Evolutionary conservation across 2,113 vertebrate species (phyloP), one percentile per base, ranked within the genome.

Genomic region (Vireo altiloquus): DNA sequence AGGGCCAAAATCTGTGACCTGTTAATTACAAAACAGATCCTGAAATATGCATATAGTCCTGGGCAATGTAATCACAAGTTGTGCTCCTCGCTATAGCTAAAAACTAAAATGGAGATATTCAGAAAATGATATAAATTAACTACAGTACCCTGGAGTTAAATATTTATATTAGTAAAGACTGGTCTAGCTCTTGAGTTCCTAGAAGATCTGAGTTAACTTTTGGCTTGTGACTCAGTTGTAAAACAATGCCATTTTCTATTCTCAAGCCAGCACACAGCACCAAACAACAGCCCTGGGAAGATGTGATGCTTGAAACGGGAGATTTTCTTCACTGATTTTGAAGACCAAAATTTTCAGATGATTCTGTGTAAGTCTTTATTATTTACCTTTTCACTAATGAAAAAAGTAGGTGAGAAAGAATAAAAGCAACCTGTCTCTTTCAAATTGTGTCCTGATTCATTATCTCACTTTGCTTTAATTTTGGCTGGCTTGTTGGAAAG

Each of bases 201-300:
- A 82, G 95, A 89, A 94, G 74, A 85, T 92, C 79, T 93, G 84
- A 95, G 82, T 91, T 85, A 96, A 82, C 49, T 94, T 88, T 92
- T 53, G 65, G 22, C 28, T 72, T 88, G 79, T 93, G 81, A 93
- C 53, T 93, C 53, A 85, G 31, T 14, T 71, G 35, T 60, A 52
- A 90, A 96, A 89, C 69, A 87, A 82, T 69, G 57, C 14, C 24
- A 35, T 87, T 79, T 94, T 95, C 47, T 92, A 54, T 89, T 89
- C 46, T 91, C 25, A 85, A 78, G 61, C 57, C 82, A 91, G 46
- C 49, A 95, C 66, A 90, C 49, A 85, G 37, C 24, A 57, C 31
- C n/a, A 92, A 59, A 82, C n/a, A 87, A 50, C 33, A 92, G 31
- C 27, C n/a, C 4, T 64, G 61, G 78, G 78, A 92, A 78, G 52